Evolutionary conservation across 2,888 invertebrate genomes (phyloP).

Genomic region (Galerucella nymphaeae): DNA sequence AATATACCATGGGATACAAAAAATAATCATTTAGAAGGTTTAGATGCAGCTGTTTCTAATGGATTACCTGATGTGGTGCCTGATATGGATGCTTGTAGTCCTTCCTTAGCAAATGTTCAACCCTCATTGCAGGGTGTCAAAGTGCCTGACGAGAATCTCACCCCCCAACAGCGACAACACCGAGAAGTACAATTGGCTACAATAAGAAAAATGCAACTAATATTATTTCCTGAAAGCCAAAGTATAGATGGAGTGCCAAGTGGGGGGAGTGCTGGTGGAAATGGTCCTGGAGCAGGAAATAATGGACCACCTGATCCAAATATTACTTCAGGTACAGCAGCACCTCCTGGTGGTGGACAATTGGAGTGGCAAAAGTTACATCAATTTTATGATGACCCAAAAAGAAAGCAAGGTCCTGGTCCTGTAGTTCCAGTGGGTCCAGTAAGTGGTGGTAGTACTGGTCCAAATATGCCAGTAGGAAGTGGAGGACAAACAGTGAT

Average conservation of each 20-base stretch:
- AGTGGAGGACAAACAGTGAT: slow-evolving; percentile 45
- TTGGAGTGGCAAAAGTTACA: slow-evolving; percentile 94
- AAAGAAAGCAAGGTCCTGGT: slow-evolving; percentile 62
- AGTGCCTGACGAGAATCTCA: slow-evolving; percentile 95
- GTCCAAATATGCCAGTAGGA: slow-evolving; percentile 42
- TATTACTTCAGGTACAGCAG: slow-evolving; percentile 39
- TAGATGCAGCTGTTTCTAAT: slow-evolving; percentile 63
- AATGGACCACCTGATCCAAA: slow-evolving; percentile 37
- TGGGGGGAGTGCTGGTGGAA: slow-evolving; percentile 48
- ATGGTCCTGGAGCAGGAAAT: slow-evolving; percentile 43
- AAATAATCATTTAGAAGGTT: slow-evolving; percentile 61
- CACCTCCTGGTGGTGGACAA: slow-evolving; percentile 70
- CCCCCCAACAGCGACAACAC: slow-evolving; percentile 94
- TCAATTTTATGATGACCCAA: slow-evolving; percentile 83
- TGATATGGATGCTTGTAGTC: slow-evolving; percentile 67
- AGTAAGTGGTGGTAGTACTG: slow-evolving; percentile 51
- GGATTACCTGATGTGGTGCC: slow-evolving; percentile 63
- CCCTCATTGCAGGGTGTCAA: slow-evolving; percentile 81
- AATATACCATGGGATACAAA: slow-evolving; percentile 69
- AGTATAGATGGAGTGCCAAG: slow-evolving; percentile 55
- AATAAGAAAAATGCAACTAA: slow-evolving; percentile 90
- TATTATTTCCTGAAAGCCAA: slow-evolving; percentile 86
- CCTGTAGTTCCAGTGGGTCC: slow-evolving; percentile 54
- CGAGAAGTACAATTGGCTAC: slow-evolving; percentile 93
- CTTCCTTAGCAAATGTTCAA: slow-evolving; percentile 68